Evolutionary conservation across 2,888 invertebrate species (phyloP), one percentile per base, ranked within the genome.

Genomic region (Drosophila meridiana): DNA sequence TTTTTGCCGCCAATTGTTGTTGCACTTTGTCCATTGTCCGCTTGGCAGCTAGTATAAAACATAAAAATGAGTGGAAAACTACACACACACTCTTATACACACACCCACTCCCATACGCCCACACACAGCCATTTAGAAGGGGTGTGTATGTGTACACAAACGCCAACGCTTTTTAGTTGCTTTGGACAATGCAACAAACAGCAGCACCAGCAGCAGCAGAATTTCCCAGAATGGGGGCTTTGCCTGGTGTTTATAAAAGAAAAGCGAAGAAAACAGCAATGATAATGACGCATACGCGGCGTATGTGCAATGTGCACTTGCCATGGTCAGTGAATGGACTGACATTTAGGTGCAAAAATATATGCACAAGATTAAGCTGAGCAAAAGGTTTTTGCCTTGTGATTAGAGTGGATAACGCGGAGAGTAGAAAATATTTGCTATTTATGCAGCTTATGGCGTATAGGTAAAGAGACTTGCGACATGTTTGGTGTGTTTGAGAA

Each of bases 51-150:
- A 88, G 63, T 55, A 69, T 67, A 86, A 73, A 76, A 64, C 68
- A 73, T 76, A 69, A 82, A 85, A 82, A 70, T 75, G 61, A 66
- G 66, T 67, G 45, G 34, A 20, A 76, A 63, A 50, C 59, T 38
- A 40, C 52, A 55, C 28, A 26, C 38, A 61, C 47, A 43, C 20
- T 20, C 20, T 20, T 20, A 20, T 20, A 20, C 34, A 40, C 28
- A 36, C 34, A 26, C n/a, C 0, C 9, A 7, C 53, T 6, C 26
- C 4, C 30, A 4, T 9, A 36, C 52, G 8, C 34, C 3, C 30
- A 8, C 9, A 28, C 14, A 26, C 13, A 26, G 26, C 4, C 32
- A 11, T 50, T 50, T 50, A 50, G 32, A 50, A n/a, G 1, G n/a
- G 42, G 32, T 26, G 47, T 30, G 45, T 67, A 42, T 67, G 58